Base-by-base conservation (phyloP, 2,797 vertebrate species). In the Poecilia gillii region DNA sequence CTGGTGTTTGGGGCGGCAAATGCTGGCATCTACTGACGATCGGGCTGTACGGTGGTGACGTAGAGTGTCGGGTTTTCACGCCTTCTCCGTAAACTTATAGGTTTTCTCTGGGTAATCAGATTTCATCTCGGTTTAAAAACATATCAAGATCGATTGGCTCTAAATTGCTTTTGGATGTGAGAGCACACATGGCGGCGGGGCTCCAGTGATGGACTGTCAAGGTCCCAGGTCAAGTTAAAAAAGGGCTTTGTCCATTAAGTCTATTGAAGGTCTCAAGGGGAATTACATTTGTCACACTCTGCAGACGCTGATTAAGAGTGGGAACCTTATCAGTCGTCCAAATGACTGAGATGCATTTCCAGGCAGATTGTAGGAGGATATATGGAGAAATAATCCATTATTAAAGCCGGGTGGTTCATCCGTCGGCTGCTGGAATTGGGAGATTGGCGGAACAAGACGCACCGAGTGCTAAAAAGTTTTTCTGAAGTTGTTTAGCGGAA, bases 291-390 rank as follows among this genome's bases (percentile, higher is more conserved):
- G 64, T 66, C 36, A 64, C 31, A 36, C 14, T 28, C 53, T 64
- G 31, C 59, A 20, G 59, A 16, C 16, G 11, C 33, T 66, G 64
- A 39, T 66, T 66, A 66, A 66, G 62, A 66, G 20, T 46, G 59
- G 59, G 57, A 64, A 72, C 82, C 14, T 73, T 51, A 49, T 66
- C 33, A 66, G 64, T 39, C 33, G 16, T 25, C 64, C 64, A 66
- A 66, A 66, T 66, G 36, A 66, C 64, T 66, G 20, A 39, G 64
- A 39, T 66, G 64, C 18, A 66, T 39, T 64, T 39, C 62, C 33
- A 39, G 36, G 62, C 64, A 66, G 20, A 66, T 66, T 39, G 18
- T 39, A 4, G 64, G 33, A 39, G 31, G 33, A 39, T 20, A 64
- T 64, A 39, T 39, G 33, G 36, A 36, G 16, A 64, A 66, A 39